These are phyloP conservation scores for Acanthosepion pharaonis DNA, from an alignment of 2,888 invertebrate genomes.

Conservation along the genomic window DNA sequence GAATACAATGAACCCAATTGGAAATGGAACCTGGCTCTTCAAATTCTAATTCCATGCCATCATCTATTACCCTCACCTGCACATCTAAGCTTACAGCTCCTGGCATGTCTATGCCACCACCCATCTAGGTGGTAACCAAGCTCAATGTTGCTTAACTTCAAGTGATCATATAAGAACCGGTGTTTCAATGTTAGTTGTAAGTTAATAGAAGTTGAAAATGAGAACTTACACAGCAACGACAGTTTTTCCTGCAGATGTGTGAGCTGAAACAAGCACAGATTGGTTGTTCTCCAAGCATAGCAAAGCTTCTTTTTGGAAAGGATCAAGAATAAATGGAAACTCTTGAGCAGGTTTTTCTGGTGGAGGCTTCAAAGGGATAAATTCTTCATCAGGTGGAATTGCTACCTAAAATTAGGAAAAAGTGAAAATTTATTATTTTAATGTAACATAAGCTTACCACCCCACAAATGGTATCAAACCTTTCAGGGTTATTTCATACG, in stretches of 20 bases:
- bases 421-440: not conserved
- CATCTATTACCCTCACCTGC: too few relatives aligned
- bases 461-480: too few relatives aligned
- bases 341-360: slow-evolving; percentile 84
- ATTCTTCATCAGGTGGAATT: slow-evolving; percentile 89
- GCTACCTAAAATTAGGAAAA: slow-evolving; percentile 77
- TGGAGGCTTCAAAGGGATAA: slow-evolving; percentile 78
- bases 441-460: not conserved
- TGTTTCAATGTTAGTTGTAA: too few relatives aligned
- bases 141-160: too few relatives aligned
- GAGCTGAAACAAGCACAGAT: slow-evolving; percentile 98
- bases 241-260: slow-evolving; percentile 99
- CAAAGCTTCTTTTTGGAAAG: slow-evolving; percentile 97
- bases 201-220: not conserved
- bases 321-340: slow-evolving; percentile 95
- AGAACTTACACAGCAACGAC: slow-evolving; percentile 91
- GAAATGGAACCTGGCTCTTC: too few relatives aligned
- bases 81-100: too few relatives aligned
- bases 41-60: too few relatives aligned
- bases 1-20: too few relatives aligned
- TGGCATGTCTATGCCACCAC: too few relatives aligned
- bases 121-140: too few relatives aligned
- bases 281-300: slow-evolving; percentile 97
- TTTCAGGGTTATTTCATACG: not conserved
- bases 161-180: too few relatives aligned